Percentiles rank a stretch among this genome's conserved stretches.
These are phyloP conservation scores for Syrmaticus mikado DNA, from an alignment of 2,113 vertebrate genomes.

Conservation along the genomic window DNA sequence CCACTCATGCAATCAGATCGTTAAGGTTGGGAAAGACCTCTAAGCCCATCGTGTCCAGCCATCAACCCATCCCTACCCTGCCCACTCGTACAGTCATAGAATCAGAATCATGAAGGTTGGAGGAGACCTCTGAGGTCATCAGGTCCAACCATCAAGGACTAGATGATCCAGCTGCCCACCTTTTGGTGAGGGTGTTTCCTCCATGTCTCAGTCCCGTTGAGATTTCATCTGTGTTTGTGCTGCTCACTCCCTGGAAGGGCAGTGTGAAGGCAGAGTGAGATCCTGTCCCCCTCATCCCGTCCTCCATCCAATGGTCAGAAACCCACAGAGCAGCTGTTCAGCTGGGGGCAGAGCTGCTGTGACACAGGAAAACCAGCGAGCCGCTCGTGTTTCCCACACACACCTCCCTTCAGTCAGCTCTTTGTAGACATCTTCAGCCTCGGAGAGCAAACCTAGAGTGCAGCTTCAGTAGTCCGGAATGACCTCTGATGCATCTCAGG, in stretches of 20 bases:
- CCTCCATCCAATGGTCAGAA: neutral
- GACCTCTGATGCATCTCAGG: neutral
- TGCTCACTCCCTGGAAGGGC: neutral
- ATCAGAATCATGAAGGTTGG: too few relatives aligned
- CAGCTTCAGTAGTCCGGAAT: neutral
- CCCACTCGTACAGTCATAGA: too few relatives aligned
- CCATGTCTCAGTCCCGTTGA: neutral
- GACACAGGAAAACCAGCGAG: neutral
- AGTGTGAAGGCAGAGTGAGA: neutral
- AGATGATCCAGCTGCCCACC: too few relatives aligned
- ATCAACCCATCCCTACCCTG: too few relatives aligned
- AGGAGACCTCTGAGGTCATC: too few relatives aligned
- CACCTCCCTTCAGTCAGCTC: neutral
- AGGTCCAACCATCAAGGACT: too few relatives aligned
- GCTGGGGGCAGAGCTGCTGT: neutral
- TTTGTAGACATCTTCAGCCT: rapidly evolving
- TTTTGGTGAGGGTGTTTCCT: too few relatives aligned
- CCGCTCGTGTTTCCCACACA: neutral
- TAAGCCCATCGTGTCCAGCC: too few relatives aligned
- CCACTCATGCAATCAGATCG: too few relatives aligned
- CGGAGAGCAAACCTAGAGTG: neutral
- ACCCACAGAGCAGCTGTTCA: neutral
- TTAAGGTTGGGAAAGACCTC: too few relatives aligned
- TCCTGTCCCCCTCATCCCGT: neutral
- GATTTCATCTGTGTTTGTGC: neutral